Evolutionary conservation across 2,797 vertebrate genomes (phyloP), one percentile per base, ranked within the genome.

Genomic region (Neosalanx taihuensis): DNA sequence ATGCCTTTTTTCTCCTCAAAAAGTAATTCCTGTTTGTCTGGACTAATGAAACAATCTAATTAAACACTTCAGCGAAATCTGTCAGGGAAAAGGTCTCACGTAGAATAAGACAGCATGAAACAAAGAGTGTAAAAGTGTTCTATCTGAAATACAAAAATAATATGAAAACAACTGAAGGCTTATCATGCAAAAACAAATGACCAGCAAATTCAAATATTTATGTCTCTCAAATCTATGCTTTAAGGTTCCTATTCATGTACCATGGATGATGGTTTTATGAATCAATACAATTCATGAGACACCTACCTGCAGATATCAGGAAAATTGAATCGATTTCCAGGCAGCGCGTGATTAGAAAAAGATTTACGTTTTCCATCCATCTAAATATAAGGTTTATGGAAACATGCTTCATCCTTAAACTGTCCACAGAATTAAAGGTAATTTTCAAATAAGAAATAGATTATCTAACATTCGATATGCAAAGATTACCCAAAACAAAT

Each of bases 261-360:
- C 72, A 80, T 41, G 37, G 37, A 41, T 41, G 1, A 12, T 30
- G 78, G 71, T 86, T 87, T 58, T 74, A 69, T 67, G 85, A 79
- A 90, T 89, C 83, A 77, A 87, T 89, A 83, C 83, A 90, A 90
- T 63, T 85, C 85, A 88, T 87, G 89, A 90, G 90, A 92, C 84
- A 88, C 83, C 89, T 75, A 77, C 71, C 77, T 86, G 56, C 61
- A 64, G 86, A 82, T 72, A 84, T 89, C 72, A 89, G 87, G 90
- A 59, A 81, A 87, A 76, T 77, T 84, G 91, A 90, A 90, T 91
- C 84, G 87, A 88, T 90, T 83, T 63, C 76, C 67, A 76, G 72
- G 74, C 87, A 91, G 70, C 84, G 81, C 80, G 64, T 80, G 85
- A 67, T 83, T 84, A 84, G 78, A 86, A 88, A 76, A 51, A 86